These are phyloP conservation scores for Macrophya alboannulata DNA, from an alignment of 2,888 invertebrate species.

Conservation along the genomic window DNA sequence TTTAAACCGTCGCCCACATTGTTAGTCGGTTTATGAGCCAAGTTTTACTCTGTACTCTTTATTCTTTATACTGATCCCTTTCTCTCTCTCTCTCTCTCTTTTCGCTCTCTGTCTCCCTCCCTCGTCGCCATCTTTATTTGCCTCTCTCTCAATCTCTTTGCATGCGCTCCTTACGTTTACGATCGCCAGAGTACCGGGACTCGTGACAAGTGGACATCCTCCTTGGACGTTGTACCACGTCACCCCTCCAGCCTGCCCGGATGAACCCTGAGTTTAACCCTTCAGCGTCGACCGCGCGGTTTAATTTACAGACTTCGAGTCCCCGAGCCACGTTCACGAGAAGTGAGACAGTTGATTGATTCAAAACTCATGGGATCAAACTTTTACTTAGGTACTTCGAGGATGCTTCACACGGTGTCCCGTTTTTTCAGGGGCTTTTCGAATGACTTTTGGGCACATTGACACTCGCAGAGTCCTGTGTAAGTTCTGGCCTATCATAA, in stretches of 20 bases:
- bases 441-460: background rate
- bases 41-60: slow-evolving; percentile 63
- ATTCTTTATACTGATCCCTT: slow-evolving; percentile 48
- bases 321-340: background rate
- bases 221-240: slow-evolving; percentile 21
- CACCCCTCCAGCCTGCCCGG: slow-evolving; percentile 14
- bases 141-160: slow-evolving; percentile 12
- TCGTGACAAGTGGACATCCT: slow-evolving; percentile 55
- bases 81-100: slow-evolving; percentile 51
- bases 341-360: slow-evolving; percentile 11
- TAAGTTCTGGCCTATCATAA: background rate
- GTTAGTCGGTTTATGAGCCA: slow-evolving; percentile 72
- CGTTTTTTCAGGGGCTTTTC: background rate
- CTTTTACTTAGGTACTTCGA: background rate
- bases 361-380: background rate
- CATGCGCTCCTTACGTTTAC: slow-evolving; percentile 54
- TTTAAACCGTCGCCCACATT: slow-evolving; percentile 65
- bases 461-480: background rate
- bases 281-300: slow-evolving; percentile 16
- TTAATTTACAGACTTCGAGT: slow-evolving; percentile 44
- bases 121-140: slow-evolving; percentile 41
- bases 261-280: slow-evolving; percentile 42
- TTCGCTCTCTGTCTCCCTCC: slow-evolving; percentile 58
- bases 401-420: background rate
- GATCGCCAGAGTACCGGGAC: slow-evolving; percentile 45